Percentiles rank a stretch among this genome's conserved stretches.
Conservation (phyloP, 2,113 vertebrate species). For the Phaethon lepturus region DNA sequence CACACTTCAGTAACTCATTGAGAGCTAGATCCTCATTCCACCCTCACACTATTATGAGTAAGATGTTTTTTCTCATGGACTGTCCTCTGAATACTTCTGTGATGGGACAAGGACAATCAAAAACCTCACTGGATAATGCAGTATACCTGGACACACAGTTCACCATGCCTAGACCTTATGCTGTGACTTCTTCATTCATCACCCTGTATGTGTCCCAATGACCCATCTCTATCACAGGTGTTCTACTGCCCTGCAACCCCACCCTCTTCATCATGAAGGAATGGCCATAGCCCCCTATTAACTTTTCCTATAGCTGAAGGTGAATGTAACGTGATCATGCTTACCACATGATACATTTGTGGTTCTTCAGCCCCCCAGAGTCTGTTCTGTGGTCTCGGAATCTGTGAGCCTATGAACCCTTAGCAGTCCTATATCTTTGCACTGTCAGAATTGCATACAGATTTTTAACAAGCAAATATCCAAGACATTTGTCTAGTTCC, state of each 20-base stretch:
- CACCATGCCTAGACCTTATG: not conserved
- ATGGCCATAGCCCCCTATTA: not conserved
- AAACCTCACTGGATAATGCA: not conserved
- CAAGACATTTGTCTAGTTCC: not conserved
- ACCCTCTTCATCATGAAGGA: not conserved
- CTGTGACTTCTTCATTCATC: not conserved
- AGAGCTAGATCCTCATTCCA: not conserved
- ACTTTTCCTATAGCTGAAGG: not conserved
- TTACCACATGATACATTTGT: not conserved
- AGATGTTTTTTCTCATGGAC: not conserved
- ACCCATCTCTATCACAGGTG: not conserved
- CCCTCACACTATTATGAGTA: not conserved
- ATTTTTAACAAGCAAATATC: not conserved
- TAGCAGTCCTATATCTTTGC: not conserved
- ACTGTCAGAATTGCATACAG: not conserved
- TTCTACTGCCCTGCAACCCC: not conserved
- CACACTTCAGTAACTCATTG: not conserved
- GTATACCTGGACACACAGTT: rapidly evolving
- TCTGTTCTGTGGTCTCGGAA: not conserved
- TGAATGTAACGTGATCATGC: not conserved
- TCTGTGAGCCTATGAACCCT: not conserved
- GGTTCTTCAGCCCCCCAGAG: not conserved
- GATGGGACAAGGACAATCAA: not conserved
- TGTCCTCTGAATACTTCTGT: not conserved
- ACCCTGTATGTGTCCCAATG: not conserved